Base-by-base conservation (phyloP, 2,888 invertebrate genomes). In the Aspidiotus rigidus region DNA sequence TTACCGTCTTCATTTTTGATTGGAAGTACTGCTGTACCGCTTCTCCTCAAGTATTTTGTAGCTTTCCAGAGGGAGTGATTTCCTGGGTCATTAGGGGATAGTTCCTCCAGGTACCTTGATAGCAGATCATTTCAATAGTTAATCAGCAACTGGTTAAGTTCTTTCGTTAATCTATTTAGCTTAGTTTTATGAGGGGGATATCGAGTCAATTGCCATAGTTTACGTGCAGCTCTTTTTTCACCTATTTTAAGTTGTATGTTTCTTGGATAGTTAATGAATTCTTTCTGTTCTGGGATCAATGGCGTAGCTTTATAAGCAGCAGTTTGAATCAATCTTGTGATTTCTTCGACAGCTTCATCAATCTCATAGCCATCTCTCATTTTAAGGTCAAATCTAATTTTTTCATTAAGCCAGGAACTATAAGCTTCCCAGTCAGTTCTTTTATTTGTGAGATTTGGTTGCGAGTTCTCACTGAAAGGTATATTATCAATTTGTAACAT, bases 21-120 rank as follows among this genome's bases (percentile, higher is more conserved):
- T 49, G 49, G 49, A 13, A 49, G 11, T n/a, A 49, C 49, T 49
- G 49, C 49, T 49, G 49, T 49, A 49, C 49, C 49, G 49, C 49
- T n/a, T n/a, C n/a, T n/a, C n/a, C 6, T 49, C 49, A 49, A n/a
- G 49, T 6, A 49, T n/a, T n/a, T 49, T 49, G 49, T 49, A 13
- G 49, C 6, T 49, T 49, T 49, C 49, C 49, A n/a, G 11, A 49
- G 49, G n/a, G 49, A 49, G n/a, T 49, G 10, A 11, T 49, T 49
- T n/a, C 49, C 49, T 13, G 49, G 49, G n/a, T 49, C 49, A 49
- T 49, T 49, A 13, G 49, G 49, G 49, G 11, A 11, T 49, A 11
- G n/a, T 49, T 49, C 49, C 49, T 49, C 49, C 49, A 49, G 49
- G n/a, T 49, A 49, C n/a, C 49, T 11, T 13, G 49, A 13, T n/a